These are phyloP conservation scores for Elachura formosa DNA, from an alignment of 2,113 vertebrate genomes.

Conservation along the genomic window DNA sequence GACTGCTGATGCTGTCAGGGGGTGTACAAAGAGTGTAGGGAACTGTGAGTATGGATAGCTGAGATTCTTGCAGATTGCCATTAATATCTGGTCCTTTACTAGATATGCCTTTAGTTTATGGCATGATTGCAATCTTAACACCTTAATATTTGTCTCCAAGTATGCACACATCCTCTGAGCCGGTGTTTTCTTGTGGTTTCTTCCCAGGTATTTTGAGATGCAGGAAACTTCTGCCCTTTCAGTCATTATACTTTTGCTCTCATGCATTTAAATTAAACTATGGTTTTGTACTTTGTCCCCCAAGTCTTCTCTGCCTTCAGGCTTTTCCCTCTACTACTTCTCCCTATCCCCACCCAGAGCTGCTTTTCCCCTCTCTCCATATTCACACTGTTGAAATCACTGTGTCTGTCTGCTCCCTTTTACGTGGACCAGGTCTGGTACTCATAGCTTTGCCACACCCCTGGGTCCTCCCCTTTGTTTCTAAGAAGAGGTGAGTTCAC, in stretches of 20 bases:
- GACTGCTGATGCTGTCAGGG: background rate
- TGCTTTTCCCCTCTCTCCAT: background rate
- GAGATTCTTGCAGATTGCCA: background rate
- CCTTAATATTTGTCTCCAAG: background rate
- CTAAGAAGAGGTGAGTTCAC: background rate
- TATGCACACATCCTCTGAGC: background rate
- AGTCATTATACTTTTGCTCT: background rate
- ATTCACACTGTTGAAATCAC: background rate
- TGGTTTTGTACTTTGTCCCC: background rate
- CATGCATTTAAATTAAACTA: background rate
- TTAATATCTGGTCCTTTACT: background rate
- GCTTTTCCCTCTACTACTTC: background rate
- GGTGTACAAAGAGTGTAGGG: background rate
- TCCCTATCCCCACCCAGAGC: background rate
- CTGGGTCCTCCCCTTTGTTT: background rate
- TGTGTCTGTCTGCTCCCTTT: fast-evolving
- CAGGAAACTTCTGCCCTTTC: background rate
- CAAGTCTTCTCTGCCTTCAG: background rate
- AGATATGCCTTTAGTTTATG: background rate
- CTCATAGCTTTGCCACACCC: background rate
- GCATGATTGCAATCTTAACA: background rate
- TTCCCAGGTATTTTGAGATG: background rate
- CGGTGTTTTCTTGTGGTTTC: background rate
- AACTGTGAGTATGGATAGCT: background rate
- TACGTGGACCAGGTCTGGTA: background rate